Evolutionary conservation across 2,797 vertebrate species (phyloP), one percentile per base, ranked within the genome.

Genomic region (Orientallactaga sibirica): DNA sequence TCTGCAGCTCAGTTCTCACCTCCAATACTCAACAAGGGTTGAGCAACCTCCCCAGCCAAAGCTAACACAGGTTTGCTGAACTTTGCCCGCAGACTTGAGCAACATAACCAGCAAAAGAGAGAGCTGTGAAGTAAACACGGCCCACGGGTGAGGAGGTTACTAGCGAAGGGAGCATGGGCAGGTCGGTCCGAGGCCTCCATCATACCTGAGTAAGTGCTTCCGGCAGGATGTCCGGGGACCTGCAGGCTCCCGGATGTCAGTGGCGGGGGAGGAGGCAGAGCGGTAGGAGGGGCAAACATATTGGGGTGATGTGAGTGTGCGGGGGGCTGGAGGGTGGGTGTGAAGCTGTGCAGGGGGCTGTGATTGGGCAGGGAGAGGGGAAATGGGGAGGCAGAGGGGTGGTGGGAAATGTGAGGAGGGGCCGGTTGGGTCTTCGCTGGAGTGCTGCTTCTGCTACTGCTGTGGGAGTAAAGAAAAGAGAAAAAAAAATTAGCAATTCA

Each of bases 241-340:
- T 99, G 99, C 98, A 99, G 98, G 52, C 98, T 96, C 98, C 99
- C 99, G 96, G 99, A 99, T 52, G 99, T 99, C 98, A 99, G 97
- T 93, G 99, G 99, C 66, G 99, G 99, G 97, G 99, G 99, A 98
- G 99, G 99, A 98, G 99, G 99, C 98, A 99, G 97, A 97, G 99
- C 99, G 94, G 99, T 98, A 98, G 99, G 99, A 98, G 99, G 99
- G 98, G 99, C 99, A 98, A 99, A 99, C 99, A 99, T 99, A 99
- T 99, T 99, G 99, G 99, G 99, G 98, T 99, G 99, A 97, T 99
- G 99, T 77, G 99, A 98, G 98, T 99, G 99, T 1, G 98, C 98
- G 0, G 99, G 98, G 97, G 99, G 98, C 98, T 99, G 99, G 98
- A 99, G 99, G 98, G 98, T 95, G 97, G 99, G 98, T 0, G 99